These are phyloP conservation scores for Numenius arquata DNA, from an alignment of 2,113 vertebrate species.

Conservation along the genomic window DNA sequence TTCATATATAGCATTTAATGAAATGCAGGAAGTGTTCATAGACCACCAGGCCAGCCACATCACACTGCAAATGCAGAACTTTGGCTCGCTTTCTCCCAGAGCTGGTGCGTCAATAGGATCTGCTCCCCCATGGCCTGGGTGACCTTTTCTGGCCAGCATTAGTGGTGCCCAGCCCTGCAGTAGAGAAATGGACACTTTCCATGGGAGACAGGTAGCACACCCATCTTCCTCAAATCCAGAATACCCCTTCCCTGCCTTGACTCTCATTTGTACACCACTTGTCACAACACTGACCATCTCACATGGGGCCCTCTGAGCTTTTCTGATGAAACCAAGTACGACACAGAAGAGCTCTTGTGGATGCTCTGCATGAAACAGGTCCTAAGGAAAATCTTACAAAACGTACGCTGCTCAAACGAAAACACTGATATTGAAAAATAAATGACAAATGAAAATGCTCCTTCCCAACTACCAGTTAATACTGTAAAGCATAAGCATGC, in stretches of 20 bases:
- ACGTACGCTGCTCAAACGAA: neutral
- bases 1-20: neutral
- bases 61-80: neutral
- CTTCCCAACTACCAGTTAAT: neutral
- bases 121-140: neutral
- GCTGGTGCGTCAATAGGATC: neutral
- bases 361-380: neutral
- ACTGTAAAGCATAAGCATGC: neutral
- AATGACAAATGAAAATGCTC: neutral
- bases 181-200: neutral
- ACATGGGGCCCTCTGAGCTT: neutral
- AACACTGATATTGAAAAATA: neutral
- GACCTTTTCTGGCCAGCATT: neutral
- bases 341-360: neutral
- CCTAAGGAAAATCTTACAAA: neutral
- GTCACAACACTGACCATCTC: neutral
- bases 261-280: neutral
- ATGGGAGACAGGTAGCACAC: neutral
- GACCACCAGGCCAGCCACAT: conserved; percentile 31
- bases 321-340: neutral
- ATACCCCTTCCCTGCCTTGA: neutral
- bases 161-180: neutral
- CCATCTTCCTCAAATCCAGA: neutral
- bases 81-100: neutral
- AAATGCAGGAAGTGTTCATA: conserved; percentile 36